Percentiles rank a stretch among this genome's conserved stretches.
Evolutionary conservation across 2,113 vertebrate genomes (phyloP).

Genomic region (Hylia prasina): DNA sequence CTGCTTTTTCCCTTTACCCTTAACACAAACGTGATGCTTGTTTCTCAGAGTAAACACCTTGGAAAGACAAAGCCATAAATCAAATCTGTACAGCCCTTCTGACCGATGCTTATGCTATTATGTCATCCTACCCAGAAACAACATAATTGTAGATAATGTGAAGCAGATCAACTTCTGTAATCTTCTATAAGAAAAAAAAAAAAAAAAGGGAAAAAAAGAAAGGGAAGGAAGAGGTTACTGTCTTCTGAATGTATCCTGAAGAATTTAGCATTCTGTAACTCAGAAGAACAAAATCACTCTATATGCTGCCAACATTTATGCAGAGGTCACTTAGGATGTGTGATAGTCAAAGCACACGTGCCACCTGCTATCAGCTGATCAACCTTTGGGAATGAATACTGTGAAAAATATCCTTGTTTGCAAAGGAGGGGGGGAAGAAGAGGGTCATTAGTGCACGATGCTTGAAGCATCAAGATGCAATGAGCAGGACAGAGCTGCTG

Average conservation of each 20-base stretch:
- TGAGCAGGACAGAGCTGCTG: conserved; percentile 14
- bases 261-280: neutral
- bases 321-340: neutral
- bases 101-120: neutral
- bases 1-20: neutral
- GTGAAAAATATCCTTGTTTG: conserved; percentile 10
- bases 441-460: conserved; percentile 11
- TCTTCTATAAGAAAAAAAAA: neutral
- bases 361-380: neutral
- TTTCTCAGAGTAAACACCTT: neutral
- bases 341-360: neutral
- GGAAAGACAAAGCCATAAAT: neutral
- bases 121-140: conserved; percentile 12
- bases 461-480: neutral
- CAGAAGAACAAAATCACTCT: neutral
- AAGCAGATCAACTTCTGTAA: conserved; percentile 43
- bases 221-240: neutral
- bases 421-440: neutral
- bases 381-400: neutral
- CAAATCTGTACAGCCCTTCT: neutral
- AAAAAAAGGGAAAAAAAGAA: no score
- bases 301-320: neutral
- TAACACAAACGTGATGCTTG: neutral
- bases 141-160: conserved; percentile 29
- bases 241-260: neutral